phyloP scores from a whole-genome alignment of 1,140 invertebrate species.

The Cheumatopsyche charites region DNA sequence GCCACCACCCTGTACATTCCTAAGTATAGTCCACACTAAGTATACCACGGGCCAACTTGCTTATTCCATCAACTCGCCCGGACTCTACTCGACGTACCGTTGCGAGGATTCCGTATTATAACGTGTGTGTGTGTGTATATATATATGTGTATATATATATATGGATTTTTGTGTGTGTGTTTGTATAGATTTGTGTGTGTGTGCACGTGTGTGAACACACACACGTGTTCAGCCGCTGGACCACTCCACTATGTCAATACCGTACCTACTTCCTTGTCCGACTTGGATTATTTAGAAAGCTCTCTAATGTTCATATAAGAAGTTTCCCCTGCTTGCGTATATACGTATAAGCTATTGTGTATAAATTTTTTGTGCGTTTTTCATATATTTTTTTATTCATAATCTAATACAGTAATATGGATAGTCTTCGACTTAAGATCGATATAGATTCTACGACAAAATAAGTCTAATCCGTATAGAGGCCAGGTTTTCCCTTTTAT shows the following conservation, averaged over 20 bases:
- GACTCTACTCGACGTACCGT: too few relatives aligned
- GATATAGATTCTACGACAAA: neutral
- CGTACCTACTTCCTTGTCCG: slow-evolving; percentile 63
- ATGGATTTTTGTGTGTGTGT: too few relatives aligned
- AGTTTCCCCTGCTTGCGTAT: slow-evolving; percentile 50
- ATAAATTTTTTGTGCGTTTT: neutral
- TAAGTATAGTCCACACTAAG: slow-evolving; percentile 51
- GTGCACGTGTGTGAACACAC: too few relatives aligned
- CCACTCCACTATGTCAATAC: slow-evolving; percentile 65
- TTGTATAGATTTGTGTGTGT: too few relatives aligned
- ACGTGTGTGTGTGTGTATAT: too few relatives aligned
- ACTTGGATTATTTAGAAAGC: slow-evolving; percentile 67
- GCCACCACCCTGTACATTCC: slow-evolving; percentile 47
- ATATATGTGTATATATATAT: too few relatives aligned
- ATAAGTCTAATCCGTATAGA: neutral
- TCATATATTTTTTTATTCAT: neutral
- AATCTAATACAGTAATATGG: neutral
- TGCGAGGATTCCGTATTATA: too few relatives aligned
- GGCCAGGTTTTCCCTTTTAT: too few relatives aligned
- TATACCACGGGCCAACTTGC: slow-evolving; percentile 54
- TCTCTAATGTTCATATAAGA: slow-evolving; percentile 66
- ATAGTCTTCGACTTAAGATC: neutral
- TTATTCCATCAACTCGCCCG: slow-evolving; percentile 63
- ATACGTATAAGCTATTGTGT: neutral
- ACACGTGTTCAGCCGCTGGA: slow-evolving; percentile 49